Evolutionary conservation across 1,140 invertebrate species (phyloP).

Genomic region (Ips typographus): DNA sequence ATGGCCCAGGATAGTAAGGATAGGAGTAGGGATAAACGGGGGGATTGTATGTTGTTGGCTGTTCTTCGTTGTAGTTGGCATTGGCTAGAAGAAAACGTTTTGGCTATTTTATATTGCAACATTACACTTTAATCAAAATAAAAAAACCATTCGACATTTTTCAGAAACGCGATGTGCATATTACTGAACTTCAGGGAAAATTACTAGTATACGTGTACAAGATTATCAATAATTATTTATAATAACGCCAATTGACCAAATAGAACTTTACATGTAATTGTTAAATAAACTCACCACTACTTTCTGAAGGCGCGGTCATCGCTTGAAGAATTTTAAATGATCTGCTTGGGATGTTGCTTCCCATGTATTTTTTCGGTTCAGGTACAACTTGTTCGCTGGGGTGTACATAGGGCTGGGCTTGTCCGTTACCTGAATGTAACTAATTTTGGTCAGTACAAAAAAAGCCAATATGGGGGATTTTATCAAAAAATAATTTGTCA

Average conservation of each 20-base stretch:
- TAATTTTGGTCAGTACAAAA: not conserved
- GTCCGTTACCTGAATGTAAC: conserved; percentile 45
- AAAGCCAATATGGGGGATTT: not conserved
- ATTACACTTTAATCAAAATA: no score
- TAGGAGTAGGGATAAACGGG: conserved; percentile 48
- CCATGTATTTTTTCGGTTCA: conserved; percentile 78
- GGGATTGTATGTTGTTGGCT: conserved; percentile 41
- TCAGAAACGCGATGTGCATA: no score
- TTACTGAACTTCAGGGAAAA: no score
- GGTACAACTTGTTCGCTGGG: conserved; percentile 67
- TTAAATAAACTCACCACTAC: conserved; percentile 43
- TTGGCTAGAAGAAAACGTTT: conserved; percentile 49
- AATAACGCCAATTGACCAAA: not conserved
- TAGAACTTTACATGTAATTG: no score
- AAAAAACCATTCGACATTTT: no score
- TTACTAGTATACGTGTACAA: no score
- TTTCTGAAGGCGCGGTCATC: conserved; percentile 64
- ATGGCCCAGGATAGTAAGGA: conserved; percentile 45
- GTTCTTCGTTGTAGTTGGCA: conserved; percentile 45
- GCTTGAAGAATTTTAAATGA: conserved; percentile 83
- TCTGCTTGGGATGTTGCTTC: conserved; percentile 80
- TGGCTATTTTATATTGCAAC: not conserved
- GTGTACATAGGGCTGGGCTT: conserved; percentile 60
- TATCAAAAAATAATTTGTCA: not conserved
- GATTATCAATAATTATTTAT: not conserved